Evolutionary conservation across 1,140 invertebrate genomes (phyloP).

Genomic region (Periplaneta americana): DNA sequence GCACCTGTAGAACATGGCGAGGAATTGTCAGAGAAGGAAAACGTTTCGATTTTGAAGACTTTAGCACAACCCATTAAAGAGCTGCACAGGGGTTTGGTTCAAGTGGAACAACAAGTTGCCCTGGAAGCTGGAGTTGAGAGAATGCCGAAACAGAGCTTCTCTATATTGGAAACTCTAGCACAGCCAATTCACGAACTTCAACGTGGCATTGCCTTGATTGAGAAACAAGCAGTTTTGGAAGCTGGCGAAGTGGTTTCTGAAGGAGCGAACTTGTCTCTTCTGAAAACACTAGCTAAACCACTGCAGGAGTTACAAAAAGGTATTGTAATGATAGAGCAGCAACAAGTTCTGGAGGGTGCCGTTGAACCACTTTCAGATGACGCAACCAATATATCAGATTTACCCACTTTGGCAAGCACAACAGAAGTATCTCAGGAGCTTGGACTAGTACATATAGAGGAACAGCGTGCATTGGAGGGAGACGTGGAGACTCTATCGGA

Average conservation of each 20-base stretch:
- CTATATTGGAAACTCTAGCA: neutral
- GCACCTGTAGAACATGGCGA: neutral
- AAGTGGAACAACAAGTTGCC: slow-evolving; percentile 13
- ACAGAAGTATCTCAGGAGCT: neutral
- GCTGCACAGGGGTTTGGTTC: neutral
- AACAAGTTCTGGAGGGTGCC: slow-evolving; percentile 10
- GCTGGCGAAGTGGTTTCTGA: neutral
- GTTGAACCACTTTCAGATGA: slow-evolving; percentile 20
- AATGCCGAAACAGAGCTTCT: neutral
- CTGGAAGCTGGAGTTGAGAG: slow-evolving; percentile 12
- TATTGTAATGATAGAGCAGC: slow-evolving; percentile 2
- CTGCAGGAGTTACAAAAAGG: neutral
- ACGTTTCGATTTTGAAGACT: slow-evolving; percentile 2
- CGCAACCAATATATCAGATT: slow-evolving; percentile 18
- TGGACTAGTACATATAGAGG: slow-evolving; percentile 6
- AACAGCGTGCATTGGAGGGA: slow-evolving; percentile 15
- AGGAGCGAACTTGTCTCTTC: neutral
- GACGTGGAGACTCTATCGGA: neutral
- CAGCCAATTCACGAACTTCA: slow-evolving; percentile 2
- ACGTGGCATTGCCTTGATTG: neutral
- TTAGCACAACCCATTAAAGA: slow-evolving; percentile 1
- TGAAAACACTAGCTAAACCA: neutral
- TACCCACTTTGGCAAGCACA: slow-evolving; percentile 20
- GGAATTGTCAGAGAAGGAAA: neutral
- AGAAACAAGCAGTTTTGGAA: slow-evolving; percentile 4